Percentiles rank a stretch among this genome's conserved stretches.
These are phyloP conservation scores for Agrotis puta DNA, from an alignment of 2,888 invertebrate genomes.

Conservation along the genomic window DNA sequence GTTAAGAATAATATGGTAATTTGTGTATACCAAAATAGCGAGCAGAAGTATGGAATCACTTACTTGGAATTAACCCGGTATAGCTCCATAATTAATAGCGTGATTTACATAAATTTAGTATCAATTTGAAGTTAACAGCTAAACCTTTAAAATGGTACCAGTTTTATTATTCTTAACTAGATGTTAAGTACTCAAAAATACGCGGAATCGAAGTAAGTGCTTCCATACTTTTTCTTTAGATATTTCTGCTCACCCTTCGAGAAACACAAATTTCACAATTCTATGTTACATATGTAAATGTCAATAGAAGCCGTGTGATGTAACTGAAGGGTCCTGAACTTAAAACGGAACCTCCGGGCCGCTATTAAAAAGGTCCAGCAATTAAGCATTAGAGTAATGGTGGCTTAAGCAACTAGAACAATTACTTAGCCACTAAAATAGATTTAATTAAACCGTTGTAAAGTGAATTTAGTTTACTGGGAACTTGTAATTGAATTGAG, in stretches of 20 bases:
- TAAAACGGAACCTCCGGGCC: slow-evolving; percentile 47
- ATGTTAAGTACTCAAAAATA: too few species aligned
- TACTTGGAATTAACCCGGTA: too few species aligned
- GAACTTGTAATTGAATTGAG: slow-evolving; percentile 24
- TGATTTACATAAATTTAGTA: too few species aligned
- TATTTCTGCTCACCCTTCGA: not conserved
- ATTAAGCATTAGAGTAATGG: slow-evolving; percentile 63
- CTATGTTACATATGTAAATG: not conserved
- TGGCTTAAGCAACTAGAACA: slow-evolving; percentile 60
- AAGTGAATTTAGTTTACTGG: slow-evolving; percentile 39
- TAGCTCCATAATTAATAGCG: too few species aligned
- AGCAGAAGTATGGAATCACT: too few species aligned
- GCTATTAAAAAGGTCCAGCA: slow-evolving; percentile 61
- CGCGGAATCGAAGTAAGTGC: too few species aligned
- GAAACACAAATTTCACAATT: not conserved
- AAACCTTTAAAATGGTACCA: too few species aligned
- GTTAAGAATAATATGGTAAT: too few species aligned
- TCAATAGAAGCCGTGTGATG: slow-evolving; percentile 21
- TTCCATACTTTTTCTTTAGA: too few species aligned
- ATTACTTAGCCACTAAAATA: slow-evolving; percentile 65
- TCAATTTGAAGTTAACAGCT: too few species aligned
- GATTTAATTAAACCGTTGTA: slow-evolving; percentile 49
- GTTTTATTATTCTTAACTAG: too few species aligned
- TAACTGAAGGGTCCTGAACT: slow-evolving; percentile 44
- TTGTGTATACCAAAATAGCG: too few species aligned